A percentile compares a stretch with the other conserved stretches of the same genome.
Conservation (phyloP, 2,113 vertebrate genomes). For the Paradoxurus hermaphroditus region DNA sequence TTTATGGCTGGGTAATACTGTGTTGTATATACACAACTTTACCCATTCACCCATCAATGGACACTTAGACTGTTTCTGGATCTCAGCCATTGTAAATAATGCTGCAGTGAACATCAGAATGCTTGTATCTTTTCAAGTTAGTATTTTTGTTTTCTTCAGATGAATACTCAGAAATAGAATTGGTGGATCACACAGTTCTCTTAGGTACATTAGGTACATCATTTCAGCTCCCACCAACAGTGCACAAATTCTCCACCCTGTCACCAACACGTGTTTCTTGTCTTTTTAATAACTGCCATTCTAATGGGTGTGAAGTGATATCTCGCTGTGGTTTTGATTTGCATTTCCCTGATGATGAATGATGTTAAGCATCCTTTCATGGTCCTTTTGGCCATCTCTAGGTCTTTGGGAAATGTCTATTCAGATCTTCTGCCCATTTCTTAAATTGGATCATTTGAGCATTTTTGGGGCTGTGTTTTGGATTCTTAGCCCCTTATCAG, state of each 20-base stretch:
- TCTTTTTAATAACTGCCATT: background rate
- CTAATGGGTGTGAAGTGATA: background rate
- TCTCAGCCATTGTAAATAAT: background rate
- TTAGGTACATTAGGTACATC: background rate
- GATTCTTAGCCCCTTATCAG: background rate
- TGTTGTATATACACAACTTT: background rate
- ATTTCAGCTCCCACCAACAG: background rate
- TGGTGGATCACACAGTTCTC: background rate
- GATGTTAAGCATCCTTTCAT: background rate
- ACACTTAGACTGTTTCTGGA: background rate
- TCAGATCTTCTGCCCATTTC: background rate
- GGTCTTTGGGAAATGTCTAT: background rate
- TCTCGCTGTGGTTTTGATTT: background rate
- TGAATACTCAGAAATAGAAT: background rate
- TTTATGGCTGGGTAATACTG: background rate
- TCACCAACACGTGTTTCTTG: background rate
- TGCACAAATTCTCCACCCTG: background rate
- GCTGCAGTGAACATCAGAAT: background rate
- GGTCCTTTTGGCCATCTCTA: background rate
- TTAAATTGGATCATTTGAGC: background rate
- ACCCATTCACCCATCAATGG: background rate
- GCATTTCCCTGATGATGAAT: background rate
- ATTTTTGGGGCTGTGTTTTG: background rate
- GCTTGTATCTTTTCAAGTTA: background rate
- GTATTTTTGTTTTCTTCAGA: background rate